phyloP scores from a whole-genome alignment of 2,888 invertebrate species.

The Cheilosia grossa region DNA sequence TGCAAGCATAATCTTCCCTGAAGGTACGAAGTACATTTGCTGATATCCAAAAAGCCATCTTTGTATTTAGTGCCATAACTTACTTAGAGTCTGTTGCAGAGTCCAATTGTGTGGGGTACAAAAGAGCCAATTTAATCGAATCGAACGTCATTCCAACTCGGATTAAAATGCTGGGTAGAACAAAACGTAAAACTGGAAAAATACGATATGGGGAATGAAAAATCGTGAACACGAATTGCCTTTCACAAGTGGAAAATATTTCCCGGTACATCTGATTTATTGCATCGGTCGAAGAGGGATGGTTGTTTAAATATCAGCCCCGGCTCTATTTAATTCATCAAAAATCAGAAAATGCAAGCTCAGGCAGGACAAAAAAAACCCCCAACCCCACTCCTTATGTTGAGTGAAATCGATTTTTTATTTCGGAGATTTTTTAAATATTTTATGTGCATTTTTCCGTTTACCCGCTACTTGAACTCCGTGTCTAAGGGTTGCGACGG shows the following conservation, averaged over 20 bases:
- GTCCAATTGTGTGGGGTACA: too few species aligned
- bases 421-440: constrained; percentile 41
- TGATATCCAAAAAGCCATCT: too few species aligned
- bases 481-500: constrained; percentile 13
- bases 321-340: constrained; percentile 40
- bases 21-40: too few species aligned
- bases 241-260: constrained; percentile 28
- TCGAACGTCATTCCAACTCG: too few species aligned
- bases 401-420: constrained; percentile 21
- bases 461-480: constrained; percentile 19
- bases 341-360: constrained; percentile 46
- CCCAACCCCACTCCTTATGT: background rate
- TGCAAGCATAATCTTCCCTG: too few species aligned
- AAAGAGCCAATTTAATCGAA: too few species aligned
- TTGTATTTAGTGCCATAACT: too few species aligned
- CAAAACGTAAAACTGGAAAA: background rate
- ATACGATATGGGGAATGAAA: background rate
- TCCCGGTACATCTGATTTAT: constrained; percentile 27
- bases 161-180: too few species aligned
- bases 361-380: constrained; percentile 1
- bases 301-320: background rate
- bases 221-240: constrained; percentile 16
- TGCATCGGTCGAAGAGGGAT: background rate
- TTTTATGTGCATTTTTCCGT: constrained; percentile 52
- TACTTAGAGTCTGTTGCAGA: too few species aligned